These are phyloP conservation scores for Amblyraja radiata DNA, from an alignment of 2,797 vertebrate genomes.

Conservation along the genomic window DNA sequence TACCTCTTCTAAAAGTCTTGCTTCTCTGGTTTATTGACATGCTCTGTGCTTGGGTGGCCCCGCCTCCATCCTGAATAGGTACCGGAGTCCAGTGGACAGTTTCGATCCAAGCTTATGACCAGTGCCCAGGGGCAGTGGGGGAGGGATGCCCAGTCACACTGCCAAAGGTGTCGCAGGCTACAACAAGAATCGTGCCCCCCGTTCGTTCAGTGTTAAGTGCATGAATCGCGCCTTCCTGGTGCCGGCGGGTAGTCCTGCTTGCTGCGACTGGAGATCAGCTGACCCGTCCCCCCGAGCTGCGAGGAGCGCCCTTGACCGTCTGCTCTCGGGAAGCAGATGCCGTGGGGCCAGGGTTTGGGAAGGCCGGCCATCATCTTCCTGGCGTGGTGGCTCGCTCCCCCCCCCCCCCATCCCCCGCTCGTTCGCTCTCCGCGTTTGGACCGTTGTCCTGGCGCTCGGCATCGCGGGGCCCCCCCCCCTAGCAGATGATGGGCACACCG, in stretches of 20 bases:
- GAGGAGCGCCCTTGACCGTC: not conserved
- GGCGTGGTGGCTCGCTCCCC: not conserved
- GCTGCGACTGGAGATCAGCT: not conserved
- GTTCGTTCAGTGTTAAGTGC: slow-evolving; percentile 4
- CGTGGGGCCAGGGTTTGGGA: not conserved
- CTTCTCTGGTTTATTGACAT: slow-evolving; percentile 5
- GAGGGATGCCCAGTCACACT: too few species aligned
- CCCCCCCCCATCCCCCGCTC: too few species aligned
- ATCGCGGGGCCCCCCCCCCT: not conserved
- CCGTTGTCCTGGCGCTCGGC: not conserved
- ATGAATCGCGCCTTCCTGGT: not conserved
- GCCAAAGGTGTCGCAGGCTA: not conserved
- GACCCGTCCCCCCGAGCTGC: not conserved
- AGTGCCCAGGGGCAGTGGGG: too few species aligned
- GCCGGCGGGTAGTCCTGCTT: not conserved
- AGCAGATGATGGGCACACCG: slow-evolving; percentile 93
- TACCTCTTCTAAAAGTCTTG: slow-evolving; percentile 29
- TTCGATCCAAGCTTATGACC: too few species aligned
- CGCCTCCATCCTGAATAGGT: not conserved
- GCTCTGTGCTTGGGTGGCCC: not conserved
- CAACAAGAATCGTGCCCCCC: not conserved
- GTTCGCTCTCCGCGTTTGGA: not conserved
- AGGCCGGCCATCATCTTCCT: not conserved
- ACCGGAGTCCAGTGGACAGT: not conserved
- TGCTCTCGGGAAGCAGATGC: not conserved